phyloP scores from a whole-genome alignment of 2,797 vertebrate genomes.

The Cetoscarus ocellatus region DNA sequence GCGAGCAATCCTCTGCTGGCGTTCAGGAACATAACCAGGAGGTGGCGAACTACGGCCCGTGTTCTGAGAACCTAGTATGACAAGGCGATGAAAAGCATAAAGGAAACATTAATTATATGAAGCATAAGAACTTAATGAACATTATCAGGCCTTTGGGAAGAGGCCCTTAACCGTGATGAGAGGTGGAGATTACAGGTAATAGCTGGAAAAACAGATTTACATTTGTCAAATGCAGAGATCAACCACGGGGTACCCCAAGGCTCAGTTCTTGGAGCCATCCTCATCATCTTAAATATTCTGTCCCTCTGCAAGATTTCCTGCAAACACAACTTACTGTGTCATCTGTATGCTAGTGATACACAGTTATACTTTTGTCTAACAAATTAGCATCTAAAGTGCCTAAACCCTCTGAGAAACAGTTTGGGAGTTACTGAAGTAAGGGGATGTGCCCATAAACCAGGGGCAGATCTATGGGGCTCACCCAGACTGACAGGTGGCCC shows the following conservation, averaged over 20 bases:
- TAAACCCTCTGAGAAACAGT: too few relatives aligned
- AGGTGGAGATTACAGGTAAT: not conserved
- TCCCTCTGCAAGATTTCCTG: too few relatives aligned
- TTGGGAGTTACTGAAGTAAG: too few relatives aligned
- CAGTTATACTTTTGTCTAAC: too few relatives aligned
- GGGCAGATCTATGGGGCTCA: too few relatives aligned
- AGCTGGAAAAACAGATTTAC: not conserved
- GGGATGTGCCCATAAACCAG: too few relatives aligned
- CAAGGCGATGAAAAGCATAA: conserved; percentile 12
- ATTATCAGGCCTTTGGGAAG: not conserved
- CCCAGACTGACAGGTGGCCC: too few relatives aligned
- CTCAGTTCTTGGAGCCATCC: too few relatives aligned
- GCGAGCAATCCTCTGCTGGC: conserved; percentile 95
- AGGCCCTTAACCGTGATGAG: not conserved
- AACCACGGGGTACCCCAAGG: not conserved
- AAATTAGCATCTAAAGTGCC: too few relatives aligned
- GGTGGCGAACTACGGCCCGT: conserved; percentile 96
- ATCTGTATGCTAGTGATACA: too few relatives aligned
- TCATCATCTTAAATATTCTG: too few relatives aligned
- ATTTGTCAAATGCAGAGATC: not conserved
- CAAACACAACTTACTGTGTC: too few relatives aligned
- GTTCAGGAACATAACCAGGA: conserved; percentile 95
- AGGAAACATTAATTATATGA: conserved; percentile 1
- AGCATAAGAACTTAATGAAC: not conserved
- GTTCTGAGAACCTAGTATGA: conserved; percentile 91